These are phyloP conservation scores for Drosophila cognata DNA, from an alignment of 2,888 invertebrate species.

Conservation along the genomic window DNA sequence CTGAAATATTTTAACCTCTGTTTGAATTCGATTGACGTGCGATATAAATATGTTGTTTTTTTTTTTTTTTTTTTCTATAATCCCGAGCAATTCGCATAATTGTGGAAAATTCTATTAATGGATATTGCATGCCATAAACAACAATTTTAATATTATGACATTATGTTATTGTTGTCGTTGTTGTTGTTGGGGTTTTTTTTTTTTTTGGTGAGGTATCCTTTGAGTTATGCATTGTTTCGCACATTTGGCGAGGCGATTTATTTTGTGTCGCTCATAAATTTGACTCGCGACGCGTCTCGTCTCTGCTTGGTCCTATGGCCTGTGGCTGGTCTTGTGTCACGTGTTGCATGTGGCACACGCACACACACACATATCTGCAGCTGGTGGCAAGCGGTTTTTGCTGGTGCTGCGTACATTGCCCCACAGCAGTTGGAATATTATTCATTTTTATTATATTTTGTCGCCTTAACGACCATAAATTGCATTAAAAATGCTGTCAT, in stretches of 20 bases:
- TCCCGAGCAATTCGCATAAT: conserved; percentile 35
- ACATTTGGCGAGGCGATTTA: conserved; percentile 76
- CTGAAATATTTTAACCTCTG: conserved; percentile 10
- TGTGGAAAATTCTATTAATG: conserved; percentile 62
- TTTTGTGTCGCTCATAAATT: conserved; percentile 73
- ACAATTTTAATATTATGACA: conserved; percentile 50
- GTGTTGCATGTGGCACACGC: conserved; percentile 65
- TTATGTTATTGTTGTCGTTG: conserved; percentile 29
- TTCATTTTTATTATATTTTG: conserved; percentile 81
- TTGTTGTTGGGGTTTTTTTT: conserved; percentile 12
- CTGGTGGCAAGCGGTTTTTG: conserved; percentile 48
- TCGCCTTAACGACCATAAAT: conserved; percentile 81
- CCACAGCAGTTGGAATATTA: conserved; percentile 71
- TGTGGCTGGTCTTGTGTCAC: conserved; percentile 67
- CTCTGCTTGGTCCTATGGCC: conserved; percentile 1
- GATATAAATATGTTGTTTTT: neutral
- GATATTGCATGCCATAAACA: conserved; percentile 53
- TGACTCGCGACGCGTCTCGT: conserved; percentile 29
- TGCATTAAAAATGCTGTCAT: conserved; percentile 78
- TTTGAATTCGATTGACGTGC: conserved; percentile 26
- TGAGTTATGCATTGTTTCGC: conserved; percentile 77
- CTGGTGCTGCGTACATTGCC: conserved; percentile 25
- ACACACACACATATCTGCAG: conserved; percentile 1
- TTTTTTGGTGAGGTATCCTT: conserved; percentile 36
- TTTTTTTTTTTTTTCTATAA: conserved; percentile 1